Conservation (phyloP, 2,113 vertebrate species). For the Origma solitaria region DNA sequence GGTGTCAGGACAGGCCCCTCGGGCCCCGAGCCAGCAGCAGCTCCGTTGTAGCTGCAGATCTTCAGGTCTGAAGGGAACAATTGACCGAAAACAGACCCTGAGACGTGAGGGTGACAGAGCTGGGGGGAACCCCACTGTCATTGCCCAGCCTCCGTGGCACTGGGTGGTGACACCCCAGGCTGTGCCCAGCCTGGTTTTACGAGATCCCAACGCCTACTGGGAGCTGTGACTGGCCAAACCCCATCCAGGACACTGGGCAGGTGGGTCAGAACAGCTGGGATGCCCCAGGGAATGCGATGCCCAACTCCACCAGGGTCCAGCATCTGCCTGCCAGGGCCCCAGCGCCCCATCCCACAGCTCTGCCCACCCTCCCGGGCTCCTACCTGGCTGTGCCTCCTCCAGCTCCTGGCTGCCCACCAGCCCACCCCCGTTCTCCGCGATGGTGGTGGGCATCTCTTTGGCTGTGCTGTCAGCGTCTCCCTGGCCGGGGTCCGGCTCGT, state of each 20-base stretch:
- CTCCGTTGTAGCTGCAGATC: slow-evolving; percentile 65
- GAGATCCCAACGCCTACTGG: fast-evolving
- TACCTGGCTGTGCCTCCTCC: slow-evolving; percentile 72
- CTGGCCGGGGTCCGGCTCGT: not conserved
- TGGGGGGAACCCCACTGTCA: fast-evolving
- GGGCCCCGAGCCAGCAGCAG: slow-evolving; percentile 24
- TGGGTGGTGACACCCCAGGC: fast-evolving
- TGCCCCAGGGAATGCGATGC: fast-evolving
- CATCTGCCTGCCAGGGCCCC: fast-evolving
- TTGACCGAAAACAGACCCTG: fast-evolving
- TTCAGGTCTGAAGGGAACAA: slow-evolving; percentile 57
- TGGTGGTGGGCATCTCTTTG: slow-evolving; percentile 55
- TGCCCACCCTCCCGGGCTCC: not conserved
- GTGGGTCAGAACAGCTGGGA: fast-evolving
- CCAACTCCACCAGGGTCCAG: not conserved
- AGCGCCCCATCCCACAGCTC: not conserved
- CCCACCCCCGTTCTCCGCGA: slow-evolving; percentile 61
- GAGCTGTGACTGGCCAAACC: fast-evolving
- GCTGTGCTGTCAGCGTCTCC: not conserved
- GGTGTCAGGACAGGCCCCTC: slow-evolving; percentile 65
- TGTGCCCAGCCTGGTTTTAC: not conserved
- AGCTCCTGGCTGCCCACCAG: slow-evolving; percentile 73
- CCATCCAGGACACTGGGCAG: fast-evolving
- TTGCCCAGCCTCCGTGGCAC: fast-evolving
- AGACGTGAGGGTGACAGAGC: fast-evolving